phyloP scores from a whole-genome alignment of 1,140 invertebrate species.

The Drosophila nikananu region DNA sequence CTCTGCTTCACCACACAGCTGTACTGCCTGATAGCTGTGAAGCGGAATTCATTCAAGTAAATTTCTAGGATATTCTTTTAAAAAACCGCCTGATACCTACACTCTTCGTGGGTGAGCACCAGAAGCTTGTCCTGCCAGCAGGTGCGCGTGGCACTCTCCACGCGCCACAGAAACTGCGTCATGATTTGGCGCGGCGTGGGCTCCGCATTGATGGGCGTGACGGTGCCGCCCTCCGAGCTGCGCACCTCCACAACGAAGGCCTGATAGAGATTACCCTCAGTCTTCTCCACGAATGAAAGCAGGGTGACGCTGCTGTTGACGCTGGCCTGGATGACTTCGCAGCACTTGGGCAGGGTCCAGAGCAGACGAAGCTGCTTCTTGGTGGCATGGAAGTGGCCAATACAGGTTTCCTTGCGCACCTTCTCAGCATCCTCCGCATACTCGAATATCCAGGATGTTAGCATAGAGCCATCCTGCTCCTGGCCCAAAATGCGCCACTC shows the following conservation, averaged over 20 bases:
- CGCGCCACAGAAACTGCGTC: constrained; percentile 92
- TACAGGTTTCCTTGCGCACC: constrained; percentile 64
- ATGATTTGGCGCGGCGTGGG: constrained; percentile 88
- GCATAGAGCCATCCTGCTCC: constrained; percentile 90
- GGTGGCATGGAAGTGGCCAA: constrained; percentile 85
- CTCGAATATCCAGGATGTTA: constrained; percentile 90
- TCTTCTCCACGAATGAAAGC: constrained; percentile 89
- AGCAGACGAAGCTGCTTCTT: constrained; percentile 87
- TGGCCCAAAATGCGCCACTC: constrained; percentile 92
- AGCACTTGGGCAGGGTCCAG: constrained; percentile 87
- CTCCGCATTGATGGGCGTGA: constrained; percentile 86
- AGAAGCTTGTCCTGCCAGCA: constrained; percentile 89
- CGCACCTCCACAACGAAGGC: constrained; percentile 88
- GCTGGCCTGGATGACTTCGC: constrained; percentile 92
- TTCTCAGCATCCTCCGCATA: constrained; percentile 75
- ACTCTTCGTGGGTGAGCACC: constrained; percentile 92
- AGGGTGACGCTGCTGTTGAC: constrained; percentile 89
- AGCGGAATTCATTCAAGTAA: background rate
- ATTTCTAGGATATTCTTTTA: too few relatives aligned
- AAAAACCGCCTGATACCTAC: constrained; percentile 86
- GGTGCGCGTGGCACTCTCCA: constrained; percentile 87
- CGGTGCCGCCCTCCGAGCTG: constrained; percentile 85
- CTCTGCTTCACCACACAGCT: constrained; percentile 72
- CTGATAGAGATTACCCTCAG: constrained; percentile 80
- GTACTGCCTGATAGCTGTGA: constrained; percentile 73